Percentiles rank a stretch among this genome's conserved stretches.
These are phyloP conservation scores for Drosophila meridiana DNA, from an alignment of 2,888 invertebrate species.

Conservation along the genomic window DNA sequence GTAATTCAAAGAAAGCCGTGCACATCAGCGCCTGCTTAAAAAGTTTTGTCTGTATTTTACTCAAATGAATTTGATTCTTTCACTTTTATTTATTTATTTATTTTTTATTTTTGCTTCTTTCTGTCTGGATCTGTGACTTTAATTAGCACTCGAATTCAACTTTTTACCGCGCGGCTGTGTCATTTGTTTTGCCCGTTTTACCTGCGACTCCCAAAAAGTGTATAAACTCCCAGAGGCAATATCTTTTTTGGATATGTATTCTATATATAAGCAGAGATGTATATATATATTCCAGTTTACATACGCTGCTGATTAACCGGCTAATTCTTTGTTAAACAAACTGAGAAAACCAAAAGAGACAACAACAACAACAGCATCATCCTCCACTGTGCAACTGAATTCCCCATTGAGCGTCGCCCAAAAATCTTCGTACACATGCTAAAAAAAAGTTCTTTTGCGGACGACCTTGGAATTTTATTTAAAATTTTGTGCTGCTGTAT, in stretches of 20 bases:
- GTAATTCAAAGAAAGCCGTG: constrained; percentile 76
- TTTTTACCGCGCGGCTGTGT: constrained; percentile 39
- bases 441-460: constrained; percentile 66
- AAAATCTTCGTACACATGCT: constrained; percentile 68
- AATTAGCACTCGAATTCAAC: constrained; percentile 72
- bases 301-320: constrained; percentile 62
- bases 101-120: constrained; percentile 1
- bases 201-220: constrained; percentile 51
- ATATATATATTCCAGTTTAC: constrained; percentile 51
- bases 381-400: constrained; percentile 36
- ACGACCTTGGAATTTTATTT: constrained; percentile 69
- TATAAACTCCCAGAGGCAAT: constrained; percentile 30
- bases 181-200: constrained; percentile 53
- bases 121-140: constrained; percentile 53
- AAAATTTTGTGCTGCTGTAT: constrained; percentile 35
- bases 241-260: constrained; percentile 26
- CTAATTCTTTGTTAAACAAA: constrained; percentile 76
- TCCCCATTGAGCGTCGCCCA: constrained; percentile 32
- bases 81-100: constrained; percentile 2
- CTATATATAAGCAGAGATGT: constrained; percentile 15
- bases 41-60: constrained; percentile 19
- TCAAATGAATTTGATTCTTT: constrained; percentile 45
- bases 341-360: constrained; percentile 40
- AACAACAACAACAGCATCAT: constrained; percentile 12
- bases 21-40: constrained; percentile 60